Percentiles rank a stretch among this genome's conserved stretches.
These are phyloP conservation scores for Syrista parreyssii DNA, from an alignment of 2,888 invertebrate species.

Conservation along the genomic window DNA sequence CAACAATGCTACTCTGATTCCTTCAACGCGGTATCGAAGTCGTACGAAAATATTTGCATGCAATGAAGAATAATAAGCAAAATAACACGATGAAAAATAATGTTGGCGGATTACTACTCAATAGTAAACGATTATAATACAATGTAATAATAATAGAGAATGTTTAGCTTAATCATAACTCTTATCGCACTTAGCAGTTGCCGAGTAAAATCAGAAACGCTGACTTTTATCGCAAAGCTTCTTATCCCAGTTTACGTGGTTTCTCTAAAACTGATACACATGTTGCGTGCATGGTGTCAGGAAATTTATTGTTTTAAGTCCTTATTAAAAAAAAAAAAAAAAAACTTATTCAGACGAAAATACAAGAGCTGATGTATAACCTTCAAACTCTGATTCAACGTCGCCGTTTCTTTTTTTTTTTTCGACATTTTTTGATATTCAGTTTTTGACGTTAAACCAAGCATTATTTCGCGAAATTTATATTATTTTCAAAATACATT, in stretches of 20 bases:
- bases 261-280: no score
- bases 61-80: not conserved
- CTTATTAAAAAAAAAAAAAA: no score
- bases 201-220: not conserved
- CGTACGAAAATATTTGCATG: not conserved
- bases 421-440: not conserved
- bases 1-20: not conserved
- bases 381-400: not conserved
- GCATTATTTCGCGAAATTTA: not conserved
- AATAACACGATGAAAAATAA: not conserved
- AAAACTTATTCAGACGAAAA: not conserved
- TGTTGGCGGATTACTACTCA: not conserved
- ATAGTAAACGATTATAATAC: not conserved
- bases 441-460: not conserved
- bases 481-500: not conserved
- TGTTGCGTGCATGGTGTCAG: no score
- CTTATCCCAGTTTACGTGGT: no score
- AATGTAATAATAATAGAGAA: not conserved
- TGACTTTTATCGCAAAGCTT: not conserved
- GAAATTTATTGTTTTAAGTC: no score
- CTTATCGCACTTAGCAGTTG: not conserved
- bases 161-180: not conserved
- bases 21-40: not conserved
- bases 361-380: not conserved
- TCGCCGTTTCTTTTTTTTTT: not conserved